These are phyloP conservation scores for Paedocypris micromegethes DNA, from an alignment of 2,797 vertebrate genomes.

Conservation along the genomic window DNA sequence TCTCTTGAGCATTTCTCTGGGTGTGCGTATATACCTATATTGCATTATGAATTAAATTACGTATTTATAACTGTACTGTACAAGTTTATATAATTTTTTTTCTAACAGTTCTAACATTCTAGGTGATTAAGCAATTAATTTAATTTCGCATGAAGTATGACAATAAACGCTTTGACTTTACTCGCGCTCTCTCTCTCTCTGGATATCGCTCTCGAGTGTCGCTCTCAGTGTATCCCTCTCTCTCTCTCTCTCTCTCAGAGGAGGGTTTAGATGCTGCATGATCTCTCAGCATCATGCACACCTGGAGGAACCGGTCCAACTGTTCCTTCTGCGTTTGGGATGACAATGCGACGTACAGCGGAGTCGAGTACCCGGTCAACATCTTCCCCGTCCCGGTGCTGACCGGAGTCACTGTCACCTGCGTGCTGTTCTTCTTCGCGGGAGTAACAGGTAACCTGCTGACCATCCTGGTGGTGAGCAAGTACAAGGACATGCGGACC, in stretches of 20 bases:
- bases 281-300: slow-evolving; percentile 60
- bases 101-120: too few species aligned
- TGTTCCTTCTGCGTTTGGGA: slow-evolving; percentile 66
- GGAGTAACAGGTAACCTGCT: slow-evolving; percentile 87
- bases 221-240: background rate
- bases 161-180: too few species aligned
- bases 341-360: slow-evolving; percentile 57
- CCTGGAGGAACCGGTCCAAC: slow-evolving; percentile 58
- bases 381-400: slow-evolving; percentile 84
- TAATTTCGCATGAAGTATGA: too few species aligned
- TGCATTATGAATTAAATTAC: too few species aligned
- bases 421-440: slow-evolving; percentile 80
- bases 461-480: slow-evolving; percentile 89
- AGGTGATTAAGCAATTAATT: too few species aligned
- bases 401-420: slow-evolving; percentile 78
- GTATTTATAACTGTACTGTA: too few species aligned
- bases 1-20: too few species aligned
- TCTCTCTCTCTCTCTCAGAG: slow-evolving; percentile 33
- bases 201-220: too few species aligned
- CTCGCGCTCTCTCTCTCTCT: too few species aligned
- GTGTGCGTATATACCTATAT: too few species aligned
- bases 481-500: slow-evolving; percentile 90
- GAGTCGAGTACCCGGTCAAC: slow-evolving; percentile 58
- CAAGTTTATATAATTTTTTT: too few species aligned
- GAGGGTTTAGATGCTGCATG: slow-evolving; percentile 28